Evolutionary conservation across 2,113 vertebrate genomes (phyloP), one percentile per base, ranked within the genome.

Genomic region (Galeopterus variegatus): DNA sequence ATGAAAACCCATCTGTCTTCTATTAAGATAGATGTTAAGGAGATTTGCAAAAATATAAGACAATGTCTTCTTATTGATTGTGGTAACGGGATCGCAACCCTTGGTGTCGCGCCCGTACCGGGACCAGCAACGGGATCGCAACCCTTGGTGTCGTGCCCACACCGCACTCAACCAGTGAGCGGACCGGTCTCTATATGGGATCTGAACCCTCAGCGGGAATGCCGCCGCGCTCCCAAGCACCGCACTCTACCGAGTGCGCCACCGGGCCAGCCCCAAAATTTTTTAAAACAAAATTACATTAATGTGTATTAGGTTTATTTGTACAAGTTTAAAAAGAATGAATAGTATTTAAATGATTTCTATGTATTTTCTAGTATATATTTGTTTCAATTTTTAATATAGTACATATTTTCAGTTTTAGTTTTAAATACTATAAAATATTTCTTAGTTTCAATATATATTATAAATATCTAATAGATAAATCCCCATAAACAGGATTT

Each of bases 401-500:
- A 58, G 52, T 80, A 73, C 41, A 33, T 14, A 75, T 52, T 45
- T 12, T 73, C 19, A 58, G 7, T 89, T 84, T 58, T 84, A 48
- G 73, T 83, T 90, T 83, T 19, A 58, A 76, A 5, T 24, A 19
- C 15, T 60, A 1, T 83, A 26, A 89, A 91, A 26, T 77, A 36
- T 62, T 96, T 88, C 23, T 85, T 92, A 54, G 19, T 85, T 89
- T 95, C 69, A 18, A 41, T 80, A 88, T 76, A 62, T 82, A 72
- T 48, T 14, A n/a, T 76, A 65, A 82, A 48, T 82, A 75, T 48
- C 23, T 79, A 73, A 77, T 67, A 41, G 36, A 19, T 86, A n/a
- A 67, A 75, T 56, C n/a, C 73, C 15, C 31, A 56, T 86, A 82
- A 93, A 58, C 19, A 94, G 75, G 85, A 36, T 54, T 90, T 93